Percentiles rank a stretch among this genome's conserved stretches.
These are phyloP conservation scores for Lagopus leucura DNA, from an alignment of 2,113 vertebrate species.

Conservation along the genomic window DNA sequence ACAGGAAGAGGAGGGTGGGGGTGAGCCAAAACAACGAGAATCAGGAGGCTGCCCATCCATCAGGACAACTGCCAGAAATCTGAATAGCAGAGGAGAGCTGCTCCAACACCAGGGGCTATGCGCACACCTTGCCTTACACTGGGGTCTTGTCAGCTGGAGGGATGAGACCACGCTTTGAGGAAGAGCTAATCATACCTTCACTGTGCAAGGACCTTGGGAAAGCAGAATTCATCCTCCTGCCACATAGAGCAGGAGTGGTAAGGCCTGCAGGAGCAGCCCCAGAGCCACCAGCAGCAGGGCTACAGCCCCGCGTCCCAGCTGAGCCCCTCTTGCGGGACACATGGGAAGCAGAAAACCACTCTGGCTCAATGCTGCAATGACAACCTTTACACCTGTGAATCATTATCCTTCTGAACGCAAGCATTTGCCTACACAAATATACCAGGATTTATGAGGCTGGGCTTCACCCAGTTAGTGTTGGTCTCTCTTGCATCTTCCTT, in stretches of 20 bases:
- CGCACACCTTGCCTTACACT: accelerated
- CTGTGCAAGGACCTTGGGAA: background rate
- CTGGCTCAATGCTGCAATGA: accelerated
- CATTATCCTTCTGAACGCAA: accelerated
- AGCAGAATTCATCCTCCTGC: background rate
- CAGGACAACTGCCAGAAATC: background rate
- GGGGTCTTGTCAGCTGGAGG: background rate
- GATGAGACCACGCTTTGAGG: background rate
- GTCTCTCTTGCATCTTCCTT: background rate
- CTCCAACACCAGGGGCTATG: background rate
- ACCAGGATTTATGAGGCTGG: background rate
- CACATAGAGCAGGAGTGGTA: accelerated
- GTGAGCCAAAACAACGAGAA: background rate
- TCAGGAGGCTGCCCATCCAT: background rate
- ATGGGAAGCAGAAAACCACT: background rate
- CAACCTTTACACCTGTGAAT: background rate
- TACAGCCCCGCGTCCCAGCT: background rate
- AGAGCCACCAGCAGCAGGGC: background rate
- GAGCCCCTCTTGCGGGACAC: background rate
- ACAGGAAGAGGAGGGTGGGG: background rate
- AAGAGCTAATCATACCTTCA: accelerated
- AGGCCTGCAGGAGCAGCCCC: background rate
- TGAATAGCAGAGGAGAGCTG: background rate
- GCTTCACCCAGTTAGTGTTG: background rate
- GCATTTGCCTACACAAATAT: background rate